Evolutionary conservation across 2,797 vertebrate genomes (phyloP).

Genomic region (Mormyrus hasselquistii): DNA sequence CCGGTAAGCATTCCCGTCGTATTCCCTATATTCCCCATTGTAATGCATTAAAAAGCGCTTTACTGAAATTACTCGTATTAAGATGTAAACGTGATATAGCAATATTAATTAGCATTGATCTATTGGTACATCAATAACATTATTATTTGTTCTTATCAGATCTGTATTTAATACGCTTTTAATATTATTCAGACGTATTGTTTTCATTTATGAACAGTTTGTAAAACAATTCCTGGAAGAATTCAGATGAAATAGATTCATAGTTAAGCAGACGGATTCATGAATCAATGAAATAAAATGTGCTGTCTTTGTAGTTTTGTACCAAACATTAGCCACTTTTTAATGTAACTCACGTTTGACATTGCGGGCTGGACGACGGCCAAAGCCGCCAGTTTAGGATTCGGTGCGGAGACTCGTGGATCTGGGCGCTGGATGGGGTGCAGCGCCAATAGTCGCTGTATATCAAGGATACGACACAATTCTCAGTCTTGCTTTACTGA

Average conservation of each 20-base stretch:
- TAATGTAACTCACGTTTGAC: constrained; percentile 52
- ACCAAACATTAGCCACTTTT: constrained; percentile 14
- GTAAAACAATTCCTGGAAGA: not conserved
- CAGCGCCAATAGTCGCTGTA: not conserved
- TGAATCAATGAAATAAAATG: not conserved
- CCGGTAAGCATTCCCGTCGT: constrained; percentile 61
- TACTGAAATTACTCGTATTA: not conserved
- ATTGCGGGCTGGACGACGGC: constrained; percentile 54
- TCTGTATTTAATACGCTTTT: not conserved
- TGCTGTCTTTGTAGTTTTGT: constrained; percentile 25
- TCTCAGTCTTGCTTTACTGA: not conserved
- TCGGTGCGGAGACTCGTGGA: not conserved
- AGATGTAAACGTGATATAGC: not conserved
- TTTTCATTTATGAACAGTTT: not conserved
- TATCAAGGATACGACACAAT: not conserved
- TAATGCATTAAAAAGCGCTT: not conserved
- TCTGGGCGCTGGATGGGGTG: not conserved
- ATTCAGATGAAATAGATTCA: not conserved
- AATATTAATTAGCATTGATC: not conserved
- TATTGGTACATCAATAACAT: not conserved
- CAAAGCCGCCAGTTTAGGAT: constrained; percentile 27
- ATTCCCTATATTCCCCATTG: not conserved
- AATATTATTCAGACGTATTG: not conserved
- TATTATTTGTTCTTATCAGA: not conserved
- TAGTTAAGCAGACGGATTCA: not conserved